Conservation (phyloP, 2,888 invertebrate genomes). For the Rhamnusium bicolor region DNA sequence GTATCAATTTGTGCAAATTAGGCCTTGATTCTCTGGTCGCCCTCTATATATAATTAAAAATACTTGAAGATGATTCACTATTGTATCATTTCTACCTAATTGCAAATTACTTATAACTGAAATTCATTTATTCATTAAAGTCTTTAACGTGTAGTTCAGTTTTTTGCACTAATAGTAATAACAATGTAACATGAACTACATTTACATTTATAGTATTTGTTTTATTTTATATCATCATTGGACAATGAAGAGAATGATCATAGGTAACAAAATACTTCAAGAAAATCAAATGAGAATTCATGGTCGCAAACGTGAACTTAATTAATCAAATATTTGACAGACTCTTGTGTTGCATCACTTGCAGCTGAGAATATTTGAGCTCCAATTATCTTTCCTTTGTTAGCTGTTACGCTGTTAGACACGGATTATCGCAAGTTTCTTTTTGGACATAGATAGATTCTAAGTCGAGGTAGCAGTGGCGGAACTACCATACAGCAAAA, state of each 20-base stretch:
- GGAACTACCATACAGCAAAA: no score
- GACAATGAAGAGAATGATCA: conserved; percentile 1
- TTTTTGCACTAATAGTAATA: not conserved
- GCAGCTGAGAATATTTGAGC: conserved; percentile 34
- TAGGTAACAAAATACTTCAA: no score
- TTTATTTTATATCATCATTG: no score
- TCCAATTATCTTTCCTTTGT: conserved; percentile 32
- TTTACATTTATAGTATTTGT: not conserved
- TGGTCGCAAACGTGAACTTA: conserved; percentile 19
- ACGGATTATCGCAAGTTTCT: not conserved
- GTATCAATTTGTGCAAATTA: no score
- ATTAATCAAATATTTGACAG: conserved; percentile 32
- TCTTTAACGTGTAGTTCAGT: not conserved
- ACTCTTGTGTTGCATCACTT: conserved; percentile 26
- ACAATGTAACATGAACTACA: not conserved
- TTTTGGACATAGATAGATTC: conserved; percentile 5
- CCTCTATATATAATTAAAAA: no score
- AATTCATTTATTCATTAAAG: not conserved
- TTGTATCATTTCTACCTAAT: not conserved
- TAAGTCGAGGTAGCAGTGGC: not conserved
- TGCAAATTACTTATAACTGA: not conserved
- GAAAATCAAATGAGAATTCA: conserved; percentile 21
- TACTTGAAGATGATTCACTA: no score
- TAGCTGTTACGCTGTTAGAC: conserved; percentile 27
- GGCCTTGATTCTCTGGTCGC: no score